A percentile compares a stretch with the other conserved stretches of the same genome.
Evolutionary conservation across 2,888 invertebrate species (phyloP).

Genomic region (Chouioia cunea): DNA sequence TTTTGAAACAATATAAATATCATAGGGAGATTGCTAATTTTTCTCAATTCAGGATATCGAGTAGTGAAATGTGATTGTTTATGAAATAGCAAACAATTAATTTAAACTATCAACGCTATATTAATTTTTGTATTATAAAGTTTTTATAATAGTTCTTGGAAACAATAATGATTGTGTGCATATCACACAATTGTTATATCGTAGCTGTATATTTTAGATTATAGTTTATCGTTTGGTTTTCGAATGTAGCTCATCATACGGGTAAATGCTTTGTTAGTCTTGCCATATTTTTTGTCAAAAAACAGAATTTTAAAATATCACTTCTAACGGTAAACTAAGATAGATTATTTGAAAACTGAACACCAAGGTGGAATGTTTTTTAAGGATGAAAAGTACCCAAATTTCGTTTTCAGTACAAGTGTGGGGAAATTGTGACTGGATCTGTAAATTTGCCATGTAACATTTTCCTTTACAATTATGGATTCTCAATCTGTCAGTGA

Average conservation of each 20-base stretch:
- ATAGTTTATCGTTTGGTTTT: slow-evolving; percentile 24
- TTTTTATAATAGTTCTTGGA: slow-evolving; percentile 3
- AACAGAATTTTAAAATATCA: neutral
- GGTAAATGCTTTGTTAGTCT: neutral
- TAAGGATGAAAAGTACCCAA: neutral
- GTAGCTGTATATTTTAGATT: slow-evolving; percentile 1
- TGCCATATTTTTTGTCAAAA: slow-evolving; percentile 2
- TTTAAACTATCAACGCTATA: neutral
- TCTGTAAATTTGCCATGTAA: neutral
- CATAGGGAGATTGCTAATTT: no score
- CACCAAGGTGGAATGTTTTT: neutral
- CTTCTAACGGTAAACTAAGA: neutral
- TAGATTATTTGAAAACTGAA: neutral
- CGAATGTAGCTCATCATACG: neutral
- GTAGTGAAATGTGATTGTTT: neutral
- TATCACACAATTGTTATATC: neutral
- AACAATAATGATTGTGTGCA: no score
- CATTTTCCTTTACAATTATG: neutral
- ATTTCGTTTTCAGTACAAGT: neutral
- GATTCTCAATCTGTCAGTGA: neutral
- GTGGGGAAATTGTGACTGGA: no score
- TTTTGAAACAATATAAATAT: neutral
- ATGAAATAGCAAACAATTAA: slow-evolving; percentile 7
- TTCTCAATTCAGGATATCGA: neutral
- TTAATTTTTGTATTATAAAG: slow-evolving; percentile 20